phyloP scores from a whole-genome alignment of 2,888 invertebrate genomes.

The Ptychoptera contaminata region DNA sequence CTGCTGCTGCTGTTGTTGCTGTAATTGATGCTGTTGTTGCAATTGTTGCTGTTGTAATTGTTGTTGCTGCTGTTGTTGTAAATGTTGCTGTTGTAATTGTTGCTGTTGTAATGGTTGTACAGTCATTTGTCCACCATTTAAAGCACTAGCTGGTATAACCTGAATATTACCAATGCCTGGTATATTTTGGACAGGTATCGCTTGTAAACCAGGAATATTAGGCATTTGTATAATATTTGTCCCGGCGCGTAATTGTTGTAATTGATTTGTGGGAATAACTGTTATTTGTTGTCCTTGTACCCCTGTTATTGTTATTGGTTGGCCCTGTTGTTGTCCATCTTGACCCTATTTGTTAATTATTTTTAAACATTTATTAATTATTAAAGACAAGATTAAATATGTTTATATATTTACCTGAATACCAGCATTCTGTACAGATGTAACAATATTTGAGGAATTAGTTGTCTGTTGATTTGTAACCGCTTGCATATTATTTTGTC shows the following conservation, averaged over 20 bases:
- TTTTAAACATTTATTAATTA: no score
- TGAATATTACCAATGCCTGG: constrained; percentile 72
- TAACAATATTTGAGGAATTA: constrained; percentile 8
- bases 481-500: constrained; percentile 10
- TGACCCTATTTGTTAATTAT: constrained; percentile 12
- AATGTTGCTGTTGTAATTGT: constrained; percentile 15
- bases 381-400: not conserved
- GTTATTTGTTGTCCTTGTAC: constrained; percentile 69
- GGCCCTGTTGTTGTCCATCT: constrained; percentile 28
- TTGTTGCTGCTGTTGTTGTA: constrained; percentile 13
- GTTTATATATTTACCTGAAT: not conserved
- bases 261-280: constrained; percentile 57
- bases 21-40: constrained; percentile 19
- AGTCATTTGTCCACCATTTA: constrained; percentile 28
- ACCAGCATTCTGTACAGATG: constrained; percentile 3
- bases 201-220: constrained; percentile 34
- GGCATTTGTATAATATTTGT: constrained; percentile 24
- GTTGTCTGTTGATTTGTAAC: constrained; percentile 18
- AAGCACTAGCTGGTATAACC: constrained; percentile 39
- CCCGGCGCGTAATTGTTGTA: constrained; percentile 30
- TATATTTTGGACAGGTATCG: constrained; percentile 60
- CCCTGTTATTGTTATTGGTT: constrained; percentile 56
- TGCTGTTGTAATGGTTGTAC: constrained; percentile 16
- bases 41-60: constrained; percentile 22
- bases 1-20: constrained; percentile 16